Evolutionary conservation across 2,888 invertebrate species (phyloP).

Genomic region (Eulithis testata): DNA sequence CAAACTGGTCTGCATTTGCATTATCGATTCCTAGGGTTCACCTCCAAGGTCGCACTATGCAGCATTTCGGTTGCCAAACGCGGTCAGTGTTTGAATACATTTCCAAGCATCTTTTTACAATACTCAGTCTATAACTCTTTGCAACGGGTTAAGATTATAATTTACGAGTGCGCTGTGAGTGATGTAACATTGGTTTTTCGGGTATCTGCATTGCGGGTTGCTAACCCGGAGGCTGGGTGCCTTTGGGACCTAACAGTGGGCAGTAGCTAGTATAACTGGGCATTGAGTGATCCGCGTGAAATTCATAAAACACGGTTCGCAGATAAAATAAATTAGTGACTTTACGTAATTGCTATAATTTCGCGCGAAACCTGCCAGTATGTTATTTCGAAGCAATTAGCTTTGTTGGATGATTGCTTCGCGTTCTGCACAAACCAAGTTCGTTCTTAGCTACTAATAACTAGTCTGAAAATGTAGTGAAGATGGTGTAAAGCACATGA

Average conservation of each 20-base stretch:
- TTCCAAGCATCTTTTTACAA: constrained; percentile 7
- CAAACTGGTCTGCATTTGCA: constrained; percentile 20
- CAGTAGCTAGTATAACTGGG: not conserved
- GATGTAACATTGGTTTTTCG: constrained; percentile 23
- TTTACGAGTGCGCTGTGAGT: constrained; percentile 24
- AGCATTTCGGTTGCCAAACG: constrained; percentile 40
- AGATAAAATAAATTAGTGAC: not conserved
- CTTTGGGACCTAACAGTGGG: constrained; percentile 14
- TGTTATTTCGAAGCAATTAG: too few species aligned
- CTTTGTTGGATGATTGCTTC: too few species aligned
- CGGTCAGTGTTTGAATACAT: constrained; percentile 34
- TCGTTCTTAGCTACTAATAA: too few species aligned
- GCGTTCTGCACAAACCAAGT: too few species aligned
- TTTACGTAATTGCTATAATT: not conserved
- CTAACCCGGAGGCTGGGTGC: not conserved
- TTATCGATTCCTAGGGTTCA: constrained; percentile 29
- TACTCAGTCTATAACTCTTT: not conserved
- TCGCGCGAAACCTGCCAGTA: too few species aligned
- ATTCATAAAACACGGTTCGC: constrained; percentile 1
- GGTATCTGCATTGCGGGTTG: constrained; percentile 26
- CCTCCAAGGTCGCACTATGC: constrained; percentile 37
- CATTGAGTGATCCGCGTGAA: constrained; percentile 1
- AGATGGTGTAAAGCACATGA: too few species aligned
- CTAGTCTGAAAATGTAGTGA: too few species aligned
- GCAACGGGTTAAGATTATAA: constrained; percentile 19